phyloP scores from a whole-genome alignment of 2,888 invertebrate species.

The Tiphia femorata region DNA sequence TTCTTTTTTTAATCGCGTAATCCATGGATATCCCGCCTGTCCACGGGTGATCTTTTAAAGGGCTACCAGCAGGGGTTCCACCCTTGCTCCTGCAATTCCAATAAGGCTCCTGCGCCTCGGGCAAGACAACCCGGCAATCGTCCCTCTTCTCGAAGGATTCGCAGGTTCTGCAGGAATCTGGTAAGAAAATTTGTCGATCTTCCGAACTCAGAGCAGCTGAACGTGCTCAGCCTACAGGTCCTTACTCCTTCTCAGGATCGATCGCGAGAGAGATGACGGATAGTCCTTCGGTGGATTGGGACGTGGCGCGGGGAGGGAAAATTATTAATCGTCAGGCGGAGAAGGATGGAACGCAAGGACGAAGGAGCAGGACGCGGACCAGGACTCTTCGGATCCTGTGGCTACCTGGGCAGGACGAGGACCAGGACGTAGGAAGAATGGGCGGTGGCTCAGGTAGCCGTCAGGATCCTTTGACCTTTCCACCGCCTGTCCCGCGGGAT shows the following conservation, averaged over 20 bases:
- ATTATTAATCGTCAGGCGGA: slow-evolving; percentile 59
- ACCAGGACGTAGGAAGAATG: slow-evolving; percentile 30
- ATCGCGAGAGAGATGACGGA: background rate
- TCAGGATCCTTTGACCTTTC: slow-evolving; percentile 62
- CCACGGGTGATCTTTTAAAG: slow-evolving; percentile 30
- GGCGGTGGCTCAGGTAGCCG: slow-evolving; percentile 67
- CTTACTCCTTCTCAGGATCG: slow-evolving; percentile 30
- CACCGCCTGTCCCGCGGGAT: slow-evolving; percentile 56
- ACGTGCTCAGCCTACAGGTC: too few relatives aligned
- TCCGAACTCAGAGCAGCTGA: slow-evolving; percentile 44
- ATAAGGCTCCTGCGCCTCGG: too few relatives aligned
- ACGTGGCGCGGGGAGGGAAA: background rate
- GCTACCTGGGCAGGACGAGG: slow-evolving; percentile 20
- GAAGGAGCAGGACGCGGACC: slow-evolving; percentile 18
- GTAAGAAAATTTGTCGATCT: slow-evolving; percentile 38
- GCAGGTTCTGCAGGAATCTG: background rate
- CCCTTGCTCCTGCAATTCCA: too few relatives aligned
- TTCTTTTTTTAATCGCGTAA: too few relatives aligned
- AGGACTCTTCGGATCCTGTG: background rate
- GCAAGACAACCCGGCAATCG: too few relatives aligned
- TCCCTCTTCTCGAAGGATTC: too few relatives aligned
- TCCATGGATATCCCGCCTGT: too few relatives aligned
- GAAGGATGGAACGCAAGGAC: too few relatives aligned
- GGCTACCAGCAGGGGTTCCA: slow-evolving; percentile 25
- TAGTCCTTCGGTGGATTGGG: background rate